These are phyloP conservation scores for Trichonephila inaurata DNA, from an alignment of 1,140 invertebrate species.

Conservation along the genomic window DNA sequence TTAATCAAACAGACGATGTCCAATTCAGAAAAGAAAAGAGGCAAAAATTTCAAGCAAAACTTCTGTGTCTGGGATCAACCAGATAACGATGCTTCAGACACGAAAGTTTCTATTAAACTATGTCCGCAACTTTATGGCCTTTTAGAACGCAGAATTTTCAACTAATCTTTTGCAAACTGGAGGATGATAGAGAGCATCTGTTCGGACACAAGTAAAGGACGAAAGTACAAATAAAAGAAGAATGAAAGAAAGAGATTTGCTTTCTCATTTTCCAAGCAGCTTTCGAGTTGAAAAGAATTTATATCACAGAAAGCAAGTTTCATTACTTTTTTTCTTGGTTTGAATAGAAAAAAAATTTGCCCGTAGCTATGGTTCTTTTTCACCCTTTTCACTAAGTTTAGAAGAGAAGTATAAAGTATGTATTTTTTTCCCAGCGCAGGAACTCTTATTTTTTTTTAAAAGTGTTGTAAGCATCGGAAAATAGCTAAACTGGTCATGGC, in stretches of 20 bases:
- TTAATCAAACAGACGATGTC: not conserved
- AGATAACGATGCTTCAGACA: not conserved
- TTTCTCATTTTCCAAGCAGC: constrained; percentile 13
- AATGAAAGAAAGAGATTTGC: not conserved
- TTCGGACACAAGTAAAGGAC: not conserved
- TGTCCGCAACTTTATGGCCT: not conserved
- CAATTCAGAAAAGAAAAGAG: not conserved
- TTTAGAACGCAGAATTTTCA: not conserved
- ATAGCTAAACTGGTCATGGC: not conserved
- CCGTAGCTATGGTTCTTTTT: not conserved
- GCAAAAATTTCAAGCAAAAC: not conserved
- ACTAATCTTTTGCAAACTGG: not conserved
- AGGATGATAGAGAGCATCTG: not conserved
- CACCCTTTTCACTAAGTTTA: not conserved
- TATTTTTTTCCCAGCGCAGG: not conserved
- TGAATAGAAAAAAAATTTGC: not conserved
- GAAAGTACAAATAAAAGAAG: not conserved
- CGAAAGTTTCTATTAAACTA: not conserved
- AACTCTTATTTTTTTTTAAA: not conserved
- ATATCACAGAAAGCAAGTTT: not conserved
- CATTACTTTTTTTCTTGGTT: not conserved
- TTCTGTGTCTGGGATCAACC: not conserved
- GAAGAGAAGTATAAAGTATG: not conserved
- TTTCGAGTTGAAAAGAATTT: constrained; percentile 2
- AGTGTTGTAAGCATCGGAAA: not conserved